These are phyloP conservation scores for Elachura formosa DNA, from an alignment of 2,113 vertebrate genomes.

Conservation along the genomic window DNA sequence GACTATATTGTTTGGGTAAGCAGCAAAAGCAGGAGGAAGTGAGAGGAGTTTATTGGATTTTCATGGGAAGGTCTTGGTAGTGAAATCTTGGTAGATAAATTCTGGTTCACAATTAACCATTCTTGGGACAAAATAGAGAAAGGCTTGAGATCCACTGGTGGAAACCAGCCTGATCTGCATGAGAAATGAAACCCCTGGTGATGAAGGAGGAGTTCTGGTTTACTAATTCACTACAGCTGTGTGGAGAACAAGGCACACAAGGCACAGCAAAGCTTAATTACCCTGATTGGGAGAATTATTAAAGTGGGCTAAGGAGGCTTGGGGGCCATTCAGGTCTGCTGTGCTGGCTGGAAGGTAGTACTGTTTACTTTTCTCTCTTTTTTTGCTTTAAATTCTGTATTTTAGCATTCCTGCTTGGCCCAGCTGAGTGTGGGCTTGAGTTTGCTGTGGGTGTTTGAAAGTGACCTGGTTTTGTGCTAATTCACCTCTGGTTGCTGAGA, in stretches of 20 bases:
- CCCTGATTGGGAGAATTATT: neutral
- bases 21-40: neutral
- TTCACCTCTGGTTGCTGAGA: neutral
- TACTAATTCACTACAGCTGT: neutral
- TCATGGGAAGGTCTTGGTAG: neutral
- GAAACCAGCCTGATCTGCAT: neutral
- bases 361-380: accelerated
- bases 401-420: accelerated
- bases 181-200: neutral
- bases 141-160: neutral
- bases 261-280: neutral
- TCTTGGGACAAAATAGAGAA: neutral
- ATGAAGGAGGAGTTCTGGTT: neutral
- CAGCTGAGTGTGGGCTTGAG: accelerated
- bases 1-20: neutral
- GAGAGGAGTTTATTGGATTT: neutral
- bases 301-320: accelerated
- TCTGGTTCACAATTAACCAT: neutral
- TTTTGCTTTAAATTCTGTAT: accelerated
- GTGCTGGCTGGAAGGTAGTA: neutral
- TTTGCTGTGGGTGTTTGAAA: neutral
- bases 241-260: neutral
- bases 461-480: neutral
- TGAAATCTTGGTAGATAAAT: neutral
- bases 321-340: accelerated